A percentile compares a stretch with the other conserved stretches of the same genome.
phyloP scores from a whole-genome alignment of 2,797 vertebrate genomes.

The Pithecia hirsuta region DNA sequence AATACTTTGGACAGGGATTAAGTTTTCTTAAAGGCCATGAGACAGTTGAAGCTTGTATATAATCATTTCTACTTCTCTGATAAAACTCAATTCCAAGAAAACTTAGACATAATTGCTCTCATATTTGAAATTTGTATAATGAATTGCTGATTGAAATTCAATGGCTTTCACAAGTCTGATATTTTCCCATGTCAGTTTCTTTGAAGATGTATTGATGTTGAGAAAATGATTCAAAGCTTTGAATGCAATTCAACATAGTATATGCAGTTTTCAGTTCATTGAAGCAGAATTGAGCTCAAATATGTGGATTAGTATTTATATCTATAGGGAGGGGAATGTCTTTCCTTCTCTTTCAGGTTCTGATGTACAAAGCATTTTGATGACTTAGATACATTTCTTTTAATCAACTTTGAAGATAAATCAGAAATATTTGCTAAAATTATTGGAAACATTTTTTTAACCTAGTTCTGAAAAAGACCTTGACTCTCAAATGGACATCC shows the following conservation, averaged over 20 bases:
- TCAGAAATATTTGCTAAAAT: constrained; percentile 41
- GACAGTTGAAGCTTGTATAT: background rate
- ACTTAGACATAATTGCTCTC: constrained; percentile 47
- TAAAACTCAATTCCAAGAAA: constrained; percentile 55
- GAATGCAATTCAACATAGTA: constrained; percentile 50
- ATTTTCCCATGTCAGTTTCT: constrained; percentile 52
- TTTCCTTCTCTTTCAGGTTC: constrained; percentile 55
- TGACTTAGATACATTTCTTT: constrained; percentile 24
- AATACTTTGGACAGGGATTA: background rate
- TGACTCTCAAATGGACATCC: background rate
- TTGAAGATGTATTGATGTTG: constrained; percentile 65
- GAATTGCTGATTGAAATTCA: constrained; percentile 70
- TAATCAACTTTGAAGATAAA: constrained; percentile 44
- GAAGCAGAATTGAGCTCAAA: constrained; percentile 56
- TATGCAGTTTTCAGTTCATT: constrained; percentile 49
- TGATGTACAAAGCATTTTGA: constrained; percentile 49
- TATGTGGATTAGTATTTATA: constrained; percentile 45
- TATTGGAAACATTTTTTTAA: constrained; percentile 30
- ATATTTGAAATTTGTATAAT: constrained; percentile 71
- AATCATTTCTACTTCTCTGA: constrained; percentile 55
- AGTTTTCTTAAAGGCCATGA: background rate
- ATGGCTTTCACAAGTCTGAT: constrained; percentile 43
- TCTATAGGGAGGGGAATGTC: constrained; percentile 6
- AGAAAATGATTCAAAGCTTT: constrained; percentile 56
- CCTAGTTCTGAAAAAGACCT: constrained; percentile 8